Evolutionary conservation across 2,113 vertebrate species (phyloP).

Genomic region (Lampris incognitus): DNA sequence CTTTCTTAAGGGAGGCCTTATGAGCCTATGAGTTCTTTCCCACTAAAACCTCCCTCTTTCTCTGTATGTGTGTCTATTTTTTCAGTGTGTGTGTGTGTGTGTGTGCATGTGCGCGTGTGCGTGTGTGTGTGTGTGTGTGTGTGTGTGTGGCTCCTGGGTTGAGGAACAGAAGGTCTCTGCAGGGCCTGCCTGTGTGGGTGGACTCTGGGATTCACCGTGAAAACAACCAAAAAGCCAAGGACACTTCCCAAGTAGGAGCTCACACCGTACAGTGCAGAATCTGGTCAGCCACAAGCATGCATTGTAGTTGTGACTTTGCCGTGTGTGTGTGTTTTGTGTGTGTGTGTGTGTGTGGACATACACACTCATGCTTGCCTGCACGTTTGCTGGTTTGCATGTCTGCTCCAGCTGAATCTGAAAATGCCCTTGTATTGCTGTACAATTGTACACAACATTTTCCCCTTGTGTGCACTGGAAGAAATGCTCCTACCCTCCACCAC

Average conservation of each 20-base stretch:
- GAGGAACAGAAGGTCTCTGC: slow-evolving; percentile 87
- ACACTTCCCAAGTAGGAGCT: slow-evolving; percentile 79
- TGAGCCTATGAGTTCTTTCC: slow-evolving; percentile 1
- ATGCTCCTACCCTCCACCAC: slow-evolving; percentile 29
- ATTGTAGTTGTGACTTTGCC: not conserved
- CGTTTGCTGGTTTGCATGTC: not conserved
- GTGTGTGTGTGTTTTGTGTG: slow-evolving; percentile 29
- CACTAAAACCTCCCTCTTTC: slow-evolving; percentile 33
- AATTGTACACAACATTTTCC: not conserved
- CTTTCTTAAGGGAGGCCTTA: not conserved
- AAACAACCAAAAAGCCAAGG: slow-evolving; percentile 83
- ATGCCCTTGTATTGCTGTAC: slow-evolving; percentile 11
- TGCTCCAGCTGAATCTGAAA: not conserved
- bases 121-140: slow-evolving; percentile 18
- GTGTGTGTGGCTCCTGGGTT: slow-evolving; percentile 63
- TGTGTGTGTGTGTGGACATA: slow-evolving; percentile 1
- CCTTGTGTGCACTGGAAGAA: slow-evolving; percentile 15
- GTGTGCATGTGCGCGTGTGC: not conserved
- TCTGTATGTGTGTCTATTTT: slow-evolving; percentile 24
- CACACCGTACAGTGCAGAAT: slow-evolving; percentile 29
- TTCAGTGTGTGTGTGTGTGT: slow-evolving; percentile 13
- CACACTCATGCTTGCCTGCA: not conserved
- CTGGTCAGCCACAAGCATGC: slow-evolving; percentile 7
- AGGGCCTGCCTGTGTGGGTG: slow-evolving; percentile 84
- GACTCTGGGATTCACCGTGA: slow-evolving; percentile 85